Conservation (phyloP, 1,140 invertebrate genomes). For the Brachionus plicatilis region DNA sequence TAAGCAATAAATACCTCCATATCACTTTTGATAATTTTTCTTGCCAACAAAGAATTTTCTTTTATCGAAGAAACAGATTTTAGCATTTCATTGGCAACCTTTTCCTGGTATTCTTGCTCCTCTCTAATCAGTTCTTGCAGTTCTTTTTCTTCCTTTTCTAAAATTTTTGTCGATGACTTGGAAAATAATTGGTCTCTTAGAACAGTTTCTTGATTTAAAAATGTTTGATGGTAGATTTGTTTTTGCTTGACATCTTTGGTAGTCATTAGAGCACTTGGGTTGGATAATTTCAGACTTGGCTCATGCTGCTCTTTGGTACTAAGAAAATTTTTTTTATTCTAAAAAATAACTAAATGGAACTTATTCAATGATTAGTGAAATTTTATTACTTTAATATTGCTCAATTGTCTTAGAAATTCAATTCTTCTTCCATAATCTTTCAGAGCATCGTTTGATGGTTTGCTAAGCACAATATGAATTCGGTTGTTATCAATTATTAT, state of each 20-base stretch:
- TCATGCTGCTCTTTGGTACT: not conserved
- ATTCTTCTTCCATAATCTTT: constrained; percentile 22
- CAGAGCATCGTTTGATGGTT: constrained; percentile 22
- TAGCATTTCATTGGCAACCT: constrained; percentile 28
- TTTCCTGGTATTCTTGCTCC: constrained; percentile 32
- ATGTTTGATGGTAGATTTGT: constrained; percentile 23
- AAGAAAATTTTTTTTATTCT: not conserved
- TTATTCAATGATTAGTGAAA: not conserved
- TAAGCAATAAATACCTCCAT: not conserved
- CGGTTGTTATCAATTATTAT: no score
- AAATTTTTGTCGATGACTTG: not conserved
- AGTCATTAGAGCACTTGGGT: constrained; percentile 18
- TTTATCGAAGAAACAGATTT: constrained; percentile 12
- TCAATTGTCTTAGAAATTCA: constrained; percentile 3
- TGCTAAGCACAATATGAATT: not conserved
- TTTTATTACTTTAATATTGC: not conserved
- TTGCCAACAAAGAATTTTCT: constrained; percentile 26
- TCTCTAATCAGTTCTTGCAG: not conserved
- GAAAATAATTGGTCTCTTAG: constrained; percentile 3
- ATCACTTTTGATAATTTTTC: constrained; percentile 16
- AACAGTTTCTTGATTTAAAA: not conserved
- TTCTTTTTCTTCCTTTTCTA: not conserved
- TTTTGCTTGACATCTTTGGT: constrained; percentile 27
- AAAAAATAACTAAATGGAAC: not conserved
- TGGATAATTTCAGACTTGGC: not conserved